Evolutionary conservation across 2,888 invertebrate species (phyloP), one percentile per base, ranked within the genome.

Genomic region (Orchesella flavescens): DNA sequence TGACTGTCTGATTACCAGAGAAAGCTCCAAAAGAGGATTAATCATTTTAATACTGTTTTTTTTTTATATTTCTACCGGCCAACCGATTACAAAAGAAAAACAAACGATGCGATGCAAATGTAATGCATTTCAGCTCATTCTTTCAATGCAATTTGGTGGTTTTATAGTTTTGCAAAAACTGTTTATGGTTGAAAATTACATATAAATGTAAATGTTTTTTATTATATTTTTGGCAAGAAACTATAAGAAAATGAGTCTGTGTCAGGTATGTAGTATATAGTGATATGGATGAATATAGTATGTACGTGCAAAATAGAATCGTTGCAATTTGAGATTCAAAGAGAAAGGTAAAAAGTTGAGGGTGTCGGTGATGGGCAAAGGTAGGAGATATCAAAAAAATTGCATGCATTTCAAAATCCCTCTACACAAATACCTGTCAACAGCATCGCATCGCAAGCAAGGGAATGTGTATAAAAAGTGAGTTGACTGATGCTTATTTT

Each of bases 401-500:
- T 34, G 34, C 34, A 34, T 34, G 34, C 34, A 34, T 4, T n/a
- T n/a, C 2, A 34, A 34, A 34, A 34, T 34, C 34, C 34, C 3
- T 34, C 34, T 34, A 34, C 34, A 34, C 34, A 34, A 34, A 34
- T 34, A 2, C 3, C 34, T 34, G 34, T 34, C 34, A 34, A 34
- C 34, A 34, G 34, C 34, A 34, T 34, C 34, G 34, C 34, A 34
- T n/a, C n/a, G n/a, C n/a, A 34, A 34, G 34, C 34, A 2, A 7
- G n/a, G n/a, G n/a, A n/a, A n/a, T n/a, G 7, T 34, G 34, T 34
- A 34, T 34, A 34, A 34, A 34, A 34, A 63, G 53, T 44, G 75
- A 75, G 75, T 65, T 75, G 44, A 75, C 21, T 23, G 73, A 44
- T 73, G 19, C 34, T 17, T 46, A 46, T 19, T 43, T 15, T 55